Conservation (phyloP, 2,113 vertebrate genomes). For the Pavo muticus region DNA sequence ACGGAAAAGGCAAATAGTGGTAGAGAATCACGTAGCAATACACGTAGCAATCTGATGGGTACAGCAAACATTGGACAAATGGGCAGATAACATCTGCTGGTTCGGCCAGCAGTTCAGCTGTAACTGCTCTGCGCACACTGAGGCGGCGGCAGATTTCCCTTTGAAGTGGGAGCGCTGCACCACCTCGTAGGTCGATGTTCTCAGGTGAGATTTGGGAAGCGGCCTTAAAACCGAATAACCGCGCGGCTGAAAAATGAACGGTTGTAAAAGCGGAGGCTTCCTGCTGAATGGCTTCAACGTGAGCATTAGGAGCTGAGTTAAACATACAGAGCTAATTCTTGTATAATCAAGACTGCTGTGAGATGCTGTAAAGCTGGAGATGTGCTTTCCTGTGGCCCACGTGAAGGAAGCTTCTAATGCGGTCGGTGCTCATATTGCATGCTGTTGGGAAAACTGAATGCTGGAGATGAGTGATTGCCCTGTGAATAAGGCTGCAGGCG, state of each 20-base stretch:
- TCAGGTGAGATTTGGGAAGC: constrained; percentile 11
- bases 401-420: background rate
- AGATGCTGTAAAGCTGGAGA: background rate
- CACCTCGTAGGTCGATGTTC: background rate
- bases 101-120: background rate
- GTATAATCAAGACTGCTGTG: background rate
- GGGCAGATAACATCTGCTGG: background rate
- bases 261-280: constrained; percentile 31
- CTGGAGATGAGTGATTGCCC: background rate
- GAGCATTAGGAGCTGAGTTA: constrained; percentile 22
- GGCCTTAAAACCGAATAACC: background rate
- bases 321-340: background rate
- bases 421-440: background rate
- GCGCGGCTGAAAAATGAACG: constrained; percentile 8
- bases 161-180: background rate
- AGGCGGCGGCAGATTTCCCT: background rate
- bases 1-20: background rate
- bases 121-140: accelerated
- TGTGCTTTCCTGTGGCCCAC: background rate
- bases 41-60: background rate
- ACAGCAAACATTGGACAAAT: background rate
- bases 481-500: background rate
- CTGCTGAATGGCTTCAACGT: constrained; percentile 3
- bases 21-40: too few species aligned
- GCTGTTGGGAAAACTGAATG: accelerated